Evolutionary conservation across 1,140 invertebrate genomes (phyloP).

Genomic region (Probaryconus sp.): DNA sequence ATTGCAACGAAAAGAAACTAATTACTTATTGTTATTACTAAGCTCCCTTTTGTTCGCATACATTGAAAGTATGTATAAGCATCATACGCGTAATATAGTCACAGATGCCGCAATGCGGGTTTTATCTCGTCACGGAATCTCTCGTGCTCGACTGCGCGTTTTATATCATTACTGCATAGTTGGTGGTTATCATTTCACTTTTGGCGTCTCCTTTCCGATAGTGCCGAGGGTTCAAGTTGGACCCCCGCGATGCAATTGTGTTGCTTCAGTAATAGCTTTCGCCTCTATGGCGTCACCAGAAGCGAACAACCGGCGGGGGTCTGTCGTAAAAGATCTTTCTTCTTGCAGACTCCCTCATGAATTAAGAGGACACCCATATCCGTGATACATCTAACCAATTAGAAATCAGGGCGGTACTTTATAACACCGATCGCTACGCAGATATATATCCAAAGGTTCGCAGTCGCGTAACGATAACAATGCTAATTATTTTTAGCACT

Average conservation of each 20-base stretch:
- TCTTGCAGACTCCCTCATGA: slow-evolving; percentile 39
- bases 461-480: slow-evolving; percentile 48
- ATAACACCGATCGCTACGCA: slow-evolving; percentile 50
- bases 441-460: slow-evolving; percentile 33
- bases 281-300: slow-evolving; percentile 37
- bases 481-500: slow-evolving; percentile 52
- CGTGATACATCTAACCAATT: slow-evolving; percentile 63
- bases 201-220: slow-evolving; percentile 55
- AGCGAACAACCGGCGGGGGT: slow-evolving; percentile 48
- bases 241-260: slow-evolving; percentile 69
- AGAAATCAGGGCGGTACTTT: slow-evolving; percentile 58
- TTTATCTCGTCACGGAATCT: slow-evolving; percentile 61
- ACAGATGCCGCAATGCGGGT: slow-evolving; percentile 61
- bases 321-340: slow-evolving; percentile 52
- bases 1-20: too few species aligned
- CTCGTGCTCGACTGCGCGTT: slow-evolving; percentile 56
- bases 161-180: slow-evolving; percentile 64
- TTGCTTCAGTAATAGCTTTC: slow-evolving; percentile 63
- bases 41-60: too few species aligned
- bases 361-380: slow-evolving; percentile 61
- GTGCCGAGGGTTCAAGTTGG: slow-evolving; percentile 49
- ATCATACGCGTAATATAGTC: slow-evolving; percentile 7
- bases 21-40: too few species aligned
- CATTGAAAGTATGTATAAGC: too few species aligned
- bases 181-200: slow-evolving; percentile 69